Conservation (phyloP, 2,888 invertebrate species). For the Hymenopus coronatus region DNA sequence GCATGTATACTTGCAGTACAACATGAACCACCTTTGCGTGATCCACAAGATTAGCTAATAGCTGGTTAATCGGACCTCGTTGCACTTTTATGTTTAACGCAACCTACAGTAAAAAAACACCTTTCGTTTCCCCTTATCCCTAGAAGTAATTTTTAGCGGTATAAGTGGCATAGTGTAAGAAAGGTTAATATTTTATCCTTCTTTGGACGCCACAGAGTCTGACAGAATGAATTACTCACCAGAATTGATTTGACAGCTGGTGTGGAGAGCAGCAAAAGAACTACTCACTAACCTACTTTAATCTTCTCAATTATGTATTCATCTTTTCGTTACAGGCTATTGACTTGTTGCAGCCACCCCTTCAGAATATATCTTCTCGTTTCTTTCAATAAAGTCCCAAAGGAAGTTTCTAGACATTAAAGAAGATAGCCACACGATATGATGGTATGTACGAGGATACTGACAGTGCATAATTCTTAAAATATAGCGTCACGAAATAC, state of each 20-base stretch:
- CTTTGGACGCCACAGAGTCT: slow-evolving; percentile 20
- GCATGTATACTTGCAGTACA: not conserved
- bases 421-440: no score
- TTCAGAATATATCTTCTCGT: not conserved
- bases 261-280: not conserved
- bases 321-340: not conserved
- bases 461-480: no score
- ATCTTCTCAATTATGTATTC: not conserved
- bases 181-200: slow-evolving; percentile 18
- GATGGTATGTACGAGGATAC: no score
- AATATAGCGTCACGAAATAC: no score
- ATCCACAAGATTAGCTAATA: not conserved
- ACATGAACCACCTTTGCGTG: not conserved
- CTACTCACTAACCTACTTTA: not conserved
- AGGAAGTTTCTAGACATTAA: no score
- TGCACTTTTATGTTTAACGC: not conserved
- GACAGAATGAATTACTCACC: slow-evolving; percentile 26
- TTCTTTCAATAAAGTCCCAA: not conserved
- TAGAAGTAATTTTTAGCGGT: not conserved
- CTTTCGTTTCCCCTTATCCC: not conserved
- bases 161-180: not conserved
- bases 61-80: not conserved
- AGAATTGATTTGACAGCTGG: slow-evolving; percentile 18
- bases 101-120: not conserved
- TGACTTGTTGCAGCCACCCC: not conserved